Evolutionary conservation across 1,140 invertebrate genomes (phyloP), one percentile per base, ranked within the genome.

Genomic region (Papilio glaucus): DNA sequence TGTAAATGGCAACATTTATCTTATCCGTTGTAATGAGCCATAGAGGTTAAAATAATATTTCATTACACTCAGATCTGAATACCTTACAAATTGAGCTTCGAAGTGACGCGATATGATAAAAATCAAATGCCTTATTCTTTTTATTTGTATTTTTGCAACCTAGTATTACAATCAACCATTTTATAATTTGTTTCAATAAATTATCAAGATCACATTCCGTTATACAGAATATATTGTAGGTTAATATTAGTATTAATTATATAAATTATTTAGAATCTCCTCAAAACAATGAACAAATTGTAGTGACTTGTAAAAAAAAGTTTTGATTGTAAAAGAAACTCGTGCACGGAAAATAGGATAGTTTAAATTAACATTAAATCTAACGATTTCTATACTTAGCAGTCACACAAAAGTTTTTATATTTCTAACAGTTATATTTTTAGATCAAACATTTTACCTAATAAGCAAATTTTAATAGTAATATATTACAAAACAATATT

Each of bases 401-500:
- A 45, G 42, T 45, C 42, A 45, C 5, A 18, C n/a, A 8, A 4
- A 4, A 33, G 2, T 2, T 33, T 6, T 45, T 15, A 7, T 45
- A 15, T 45, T n/a, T 5, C 42, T 45, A 45, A 18, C 45, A 24
- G 18, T 53, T 53, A 24, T 53, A 53, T 53, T 53, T 53, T 53
- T 24, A 53, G 1, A 53, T 53, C 10, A 53, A 53, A 24, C 24
- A 53, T 26, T 53, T 10, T 24, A 53, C 21, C 45, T 49, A 49
- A 6, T 49, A 49, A 49, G 45, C 49, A 57, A 57, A 57, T 24
- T 57, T 57, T 24, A 13, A 57, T 24, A 57, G 49, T 70, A 70
- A 45, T 68, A 53, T 53, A 57, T 53, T 70, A 70, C 49, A 70
- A 70, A 53, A 70, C 24, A 70, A 29, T 15, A 70, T 33, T 57